Conservation (phyloP, 2,113 vertebrate genomes). For the Gavia stellata region DNA sequence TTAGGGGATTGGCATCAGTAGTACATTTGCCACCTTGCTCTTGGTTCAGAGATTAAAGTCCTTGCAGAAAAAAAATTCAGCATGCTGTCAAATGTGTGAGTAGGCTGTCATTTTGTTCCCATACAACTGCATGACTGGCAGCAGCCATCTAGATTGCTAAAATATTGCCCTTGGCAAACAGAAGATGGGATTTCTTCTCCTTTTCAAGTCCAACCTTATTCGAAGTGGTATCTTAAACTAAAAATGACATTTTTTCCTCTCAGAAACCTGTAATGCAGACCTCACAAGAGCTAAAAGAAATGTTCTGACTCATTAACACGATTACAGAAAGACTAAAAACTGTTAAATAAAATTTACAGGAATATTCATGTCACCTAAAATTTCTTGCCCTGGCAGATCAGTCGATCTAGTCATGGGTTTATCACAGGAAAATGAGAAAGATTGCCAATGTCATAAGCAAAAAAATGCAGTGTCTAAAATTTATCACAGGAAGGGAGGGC, state of each 20-base stretch:
- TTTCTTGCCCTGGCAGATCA: not conserved
- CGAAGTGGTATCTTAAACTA: not conserved
- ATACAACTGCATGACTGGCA: not conserved
- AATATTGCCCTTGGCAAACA: not conserved
- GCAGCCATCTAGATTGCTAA: not conserved
- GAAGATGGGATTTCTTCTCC: not conserved
- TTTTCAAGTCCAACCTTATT: not conserved
- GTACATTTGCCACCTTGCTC: not conserved
- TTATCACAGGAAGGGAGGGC: not conserved
- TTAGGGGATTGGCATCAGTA: not conserved
- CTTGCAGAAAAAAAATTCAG: not conserved
- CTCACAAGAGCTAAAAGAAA: not conserved
- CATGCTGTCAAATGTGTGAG: not conserved
- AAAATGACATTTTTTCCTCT: not conserved
- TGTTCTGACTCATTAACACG: not conserved
- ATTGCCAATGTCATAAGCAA: not conserved
- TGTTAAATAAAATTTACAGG: not conserved
- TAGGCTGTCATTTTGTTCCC: not conserved
- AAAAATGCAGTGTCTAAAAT: not conserved
- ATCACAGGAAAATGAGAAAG: not conserved
- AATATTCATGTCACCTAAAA: not conserved
- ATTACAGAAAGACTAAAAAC: not conserved
- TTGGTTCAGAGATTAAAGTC: not conserved
- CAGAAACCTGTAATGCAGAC: not conserved
- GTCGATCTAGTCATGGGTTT: not conserved